phyloP scores from a whole-genome alignment of 2,888 invertebrate genomes.

The Trisateles emortualis region DNA sequence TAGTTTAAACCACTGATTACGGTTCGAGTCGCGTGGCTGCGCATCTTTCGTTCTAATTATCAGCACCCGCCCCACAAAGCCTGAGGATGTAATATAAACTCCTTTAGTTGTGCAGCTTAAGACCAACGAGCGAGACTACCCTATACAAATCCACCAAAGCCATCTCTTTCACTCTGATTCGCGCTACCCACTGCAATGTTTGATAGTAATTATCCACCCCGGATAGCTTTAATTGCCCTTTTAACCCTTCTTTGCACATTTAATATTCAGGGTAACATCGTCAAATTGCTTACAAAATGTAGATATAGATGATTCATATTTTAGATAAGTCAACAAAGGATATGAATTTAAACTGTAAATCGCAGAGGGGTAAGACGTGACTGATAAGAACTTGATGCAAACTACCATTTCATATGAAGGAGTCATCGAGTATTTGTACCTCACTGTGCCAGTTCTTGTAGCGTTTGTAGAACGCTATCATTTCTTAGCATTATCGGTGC shows the following conservation, averaged over 20 bases:
- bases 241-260: slow-evolving; percentile 67
- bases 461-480: slow-evolving; percentile 66
- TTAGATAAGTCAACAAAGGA: slow-evolving; percentile 29
- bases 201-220: slow-evolving; percentile 59
- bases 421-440: slow-evolving; percentile 63
- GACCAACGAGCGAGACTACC: slow-evolving; percentile 46
- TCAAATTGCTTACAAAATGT: slow-evolving; percentile 56
- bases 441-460: slow-evolving; percentile 66
- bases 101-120: slow-evolving; percentile 63
- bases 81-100: slow-evolving; percentile 62
- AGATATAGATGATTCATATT: slow-evolving; percentile 50
- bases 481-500: slow-evolving; percentile 80
- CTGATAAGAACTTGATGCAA: slow-evolving; percentile 55
- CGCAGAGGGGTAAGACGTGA: slow-evolving; percentile 45
- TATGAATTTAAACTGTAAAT: slow-evolving; percentile 45
- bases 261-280: slow-evolving; percentile 63
- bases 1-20: slow-evolving; percentile 63
- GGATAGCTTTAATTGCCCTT: slow-evolving; percentile 62
- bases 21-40: slow-evolving; percentile 76
- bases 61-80: slow-evolving; percentile 72
- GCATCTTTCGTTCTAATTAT: slow-evolving; percentile 84
- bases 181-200: slow-evolving; percentile 51
- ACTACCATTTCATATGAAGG: slow-evolving; percentile 41
- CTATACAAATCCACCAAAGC: slow-evolving; percentile 40
- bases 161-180: slow-evolving; percentile 44